Evolutionary conservation across 2,797 vertebrate genomes (phyloP).

Genomic region (Todus mexicanus): DNA sequence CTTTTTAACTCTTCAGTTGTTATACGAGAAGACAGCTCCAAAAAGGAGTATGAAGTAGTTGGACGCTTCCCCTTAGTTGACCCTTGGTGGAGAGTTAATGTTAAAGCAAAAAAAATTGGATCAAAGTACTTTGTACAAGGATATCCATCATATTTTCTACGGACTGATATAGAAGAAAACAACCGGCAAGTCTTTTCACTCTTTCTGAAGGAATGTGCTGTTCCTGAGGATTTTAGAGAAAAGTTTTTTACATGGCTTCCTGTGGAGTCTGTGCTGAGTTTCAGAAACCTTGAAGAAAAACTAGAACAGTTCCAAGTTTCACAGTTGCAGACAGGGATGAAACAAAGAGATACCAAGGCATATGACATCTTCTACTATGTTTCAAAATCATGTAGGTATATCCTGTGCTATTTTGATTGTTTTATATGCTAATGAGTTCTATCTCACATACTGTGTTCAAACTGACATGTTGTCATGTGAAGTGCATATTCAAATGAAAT

Average conservation of each 20-base stretch:
- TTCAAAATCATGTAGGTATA: slow-evolving; percentile 61
- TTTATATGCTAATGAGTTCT: background rate
- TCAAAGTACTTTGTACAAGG: slow-evolving; percentile 60
- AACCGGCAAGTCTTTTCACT: slow-evolving; percentile 66
- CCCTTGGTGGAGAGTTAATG: slow-evolving; percentile 82
- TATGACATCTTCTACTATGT: background rate
- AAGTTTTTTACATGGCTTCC: slow-evolving; percentile 74
- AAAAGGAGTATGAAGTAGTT: slow-evolving; percentile 41
- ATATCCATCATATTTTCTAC: slow-evolving; percentile 77
- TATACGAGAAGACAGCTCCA: slow-evolving; percentile 63
- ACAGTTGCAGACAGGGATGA: background rate
- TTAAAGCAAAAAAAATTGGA: slow-evolving; percentile 21
- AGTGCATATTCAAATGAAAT: background rate
- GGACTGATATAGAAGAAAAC: slow-evolving; percentile 49
- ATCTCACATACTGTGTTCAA: background rate
- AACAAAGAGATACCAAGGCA: background rate
- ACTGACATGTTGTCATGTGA: background rate
- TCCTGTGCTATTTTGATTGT: background rate
- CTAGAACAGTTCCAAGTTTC: slow-evolving; percentile 61
- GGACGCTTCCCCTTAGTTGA: slow-evolving; percentile 77
- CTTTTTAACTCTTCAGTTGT: slow-evolving; percentile 68
- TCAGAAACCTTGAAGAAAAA: slow-evolving; percentile 66
- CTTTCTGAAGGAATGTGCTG: slow-evolving; percentile 72
- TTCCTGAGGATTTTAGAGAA: background rate
- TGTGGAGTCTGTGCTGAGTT: slow-evolving; percentile 43